phyloP scores from a whole-genome alignment of 2,797 vertebrate genomes.

The Hipposideros larvatus region DNA sequence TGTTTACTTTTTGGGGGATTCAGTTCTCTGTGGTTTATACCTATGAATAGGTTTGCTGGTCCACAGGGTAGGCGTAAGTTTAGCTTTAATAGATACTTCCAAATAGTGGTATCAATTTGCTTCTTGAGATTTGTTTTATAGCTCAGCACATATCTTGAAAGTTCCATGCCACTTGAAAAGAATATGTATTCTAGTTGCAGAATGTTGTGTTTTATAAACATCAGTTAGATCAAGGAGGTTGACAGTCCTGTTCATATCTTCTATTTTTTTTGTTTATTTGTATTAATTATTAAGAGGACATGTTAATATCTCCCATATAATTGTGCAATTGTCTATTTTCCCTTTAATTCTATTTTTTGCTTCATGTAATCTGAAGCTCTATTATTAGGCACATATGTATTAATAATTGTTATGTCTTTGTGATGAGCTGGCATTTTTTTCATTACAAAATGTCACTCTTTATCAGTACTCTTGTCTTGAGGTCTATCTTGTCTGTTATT shows the following conservation, averaged over 20 bases:
- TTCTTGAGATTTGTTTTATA: neutral
- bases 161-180: neutral
- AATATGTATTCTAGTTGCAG: neutral
- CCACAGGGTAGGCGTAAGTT: neutral
- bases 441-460: neutral
- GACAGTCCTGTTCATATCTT: neutral
- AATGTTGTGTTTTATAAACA: neutral
- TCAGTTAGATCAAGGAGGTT: conserved; percentile 25
- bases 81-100: neutral
- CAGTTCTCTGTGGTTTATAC: neutral
- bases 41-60: neutral
- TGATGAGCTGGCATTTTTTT: neutral
- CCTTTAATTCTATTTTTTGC: neutral
- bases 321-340: neutral
- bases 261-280: neutral
- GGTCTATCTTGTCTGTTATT: neutral
- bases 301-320: neutral
- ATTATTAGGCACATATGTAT: neutral
- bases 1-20: neutral
- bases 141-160: neutral
- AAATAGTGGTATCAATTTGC: neutral
- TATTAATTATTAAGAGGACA: conserved; percentile 21
- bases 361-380: neutral
- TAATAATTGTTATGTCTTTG: neutral
- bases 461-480: neutral